Conservation (phyloP, 2,113 vertebrate species). For the Sander vitreus region DNA sequence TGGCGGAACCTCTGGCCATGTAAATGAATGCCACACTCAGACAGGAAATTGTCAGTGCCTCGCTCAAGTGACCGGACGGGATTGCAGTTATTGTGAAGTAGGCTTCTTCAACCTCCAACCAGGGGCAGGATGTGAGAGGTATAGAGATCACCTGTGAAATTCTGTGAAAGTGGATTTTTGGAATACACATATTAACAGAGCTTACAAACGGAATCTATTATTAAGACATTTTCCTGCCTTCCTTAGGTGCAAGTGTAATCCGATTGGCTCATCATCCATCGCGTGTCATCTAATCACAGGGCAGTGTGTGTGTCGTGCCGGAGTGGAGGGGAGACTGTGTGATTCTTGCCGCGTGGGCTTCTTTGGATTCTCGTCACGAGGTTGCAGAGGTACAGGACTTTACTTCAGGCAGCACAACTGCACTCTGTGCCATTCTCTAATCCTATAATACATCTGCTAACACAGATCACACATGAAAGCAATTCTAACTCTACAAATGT, state of each 20-base stretch:
- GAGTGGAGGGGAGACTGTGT: conserved; percentile 86
- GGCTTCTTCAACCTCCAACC: conserved; percentile 89
- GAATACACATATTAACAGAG: not conserved
- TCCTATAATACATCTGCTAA: conserved; percentile 28
- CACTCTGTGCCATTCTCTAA: conserved; percentile 22
- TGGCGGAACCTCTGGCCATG: conserved; percentile 71
- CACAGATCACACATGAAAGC: conserved; percentile 25
- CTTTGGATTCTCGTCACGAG: conserved; percentile 91
- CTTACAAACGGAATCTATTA: conserved; percentile 8
- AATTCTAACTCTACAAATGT: conserved; percentile 37
- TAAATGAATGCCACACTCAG: conserved; percentile 82
- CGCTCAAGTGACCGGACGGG: conserved; percentile 84
- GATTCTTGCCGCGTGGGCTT: conserved; percentile 87
- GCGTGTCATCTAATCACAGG: conserved; percentile 87
- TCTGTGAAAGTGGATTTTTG: not conserved
- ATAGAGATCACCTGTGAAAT: not conserved
- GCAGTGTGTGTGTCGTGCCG: conserved; percentile 89
- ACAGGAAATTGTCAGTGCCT: conserved; percentile 90
- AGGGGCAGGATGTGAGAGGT: conserved; percentile 88
- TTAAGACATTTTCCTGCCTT: conserved; percentile 11
- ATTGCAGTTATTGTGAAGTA: conserved; percentile 86
- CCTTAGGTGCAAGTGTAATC: conserved; percentile 90
- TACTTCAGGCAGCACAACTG: conserved; percentile 21
- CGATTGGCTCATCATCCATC: conserved; percentile 81
- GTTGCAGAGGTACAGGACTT: conserved; percentile 89